These are phyloP conservation scores for Cerastis rubricosa DNA, from an alignment of 2,888 invertebrate species.

Conservation along the genomic window DNA sequence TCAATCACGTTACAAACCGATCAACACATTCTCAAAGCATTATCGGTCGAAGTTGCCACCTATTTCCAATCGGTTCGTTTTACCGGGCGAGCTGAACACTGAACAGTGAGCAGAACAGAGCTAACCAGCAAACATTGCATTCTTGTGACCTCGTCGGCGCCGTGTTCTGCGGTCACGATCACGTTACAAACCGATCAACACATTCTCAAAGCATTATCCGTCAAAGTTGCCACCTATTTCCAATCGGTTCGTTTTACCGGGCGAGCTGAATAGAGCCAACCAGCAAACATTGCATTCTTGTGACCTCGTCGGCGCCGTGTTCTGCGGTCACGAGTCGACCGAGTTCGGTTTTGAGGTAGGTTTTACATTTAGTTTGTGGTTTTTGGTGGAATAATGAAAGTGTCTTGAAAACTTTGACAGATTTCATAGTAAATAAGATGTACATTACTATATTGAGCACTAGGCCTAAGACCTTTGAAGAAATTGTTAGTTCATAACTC, in stretches of 20 bases:
- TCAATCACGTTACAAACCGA: background rate
- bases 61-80: constrained; percentile 12
- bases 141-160: constrained; percentile 16
- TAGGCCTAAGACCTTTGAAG: background rate
- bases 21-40: constrained; percentile 12
- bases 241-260: constrained; percentile 3
- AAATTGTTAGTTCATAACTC: background rate
- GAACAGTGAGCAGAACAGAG: background rate
- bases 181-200: background rate
- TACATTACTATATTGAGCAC: background rate
- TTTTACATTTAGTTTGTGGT: no score
- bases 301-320: background rate
- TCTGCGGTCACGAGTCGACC: constrained; percentile 11
- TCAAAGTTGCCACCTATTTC: constrained; percentile 10
- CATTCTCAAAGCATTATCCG: constrained; percentile 9
- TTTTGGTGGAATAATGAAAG: background rate
- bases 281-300: constrained; percentile 42
- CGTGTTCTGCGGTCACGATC: constrained; percentile 5
- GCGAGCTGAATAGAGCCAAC: background rate
- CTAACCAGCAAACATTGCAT: constrained; percentile 36
- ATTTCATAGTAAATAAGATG: background rate
- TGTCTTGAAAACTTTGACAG: background rate
- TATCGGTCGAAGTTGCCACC: background rate
- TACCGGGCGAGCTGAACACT: background rate
- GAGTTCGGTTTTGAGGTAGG: no score